Evolutionary conservation across 2,797 vertebrate genomes (phyloP).

Genomic region (Nasua narica): DNA sequence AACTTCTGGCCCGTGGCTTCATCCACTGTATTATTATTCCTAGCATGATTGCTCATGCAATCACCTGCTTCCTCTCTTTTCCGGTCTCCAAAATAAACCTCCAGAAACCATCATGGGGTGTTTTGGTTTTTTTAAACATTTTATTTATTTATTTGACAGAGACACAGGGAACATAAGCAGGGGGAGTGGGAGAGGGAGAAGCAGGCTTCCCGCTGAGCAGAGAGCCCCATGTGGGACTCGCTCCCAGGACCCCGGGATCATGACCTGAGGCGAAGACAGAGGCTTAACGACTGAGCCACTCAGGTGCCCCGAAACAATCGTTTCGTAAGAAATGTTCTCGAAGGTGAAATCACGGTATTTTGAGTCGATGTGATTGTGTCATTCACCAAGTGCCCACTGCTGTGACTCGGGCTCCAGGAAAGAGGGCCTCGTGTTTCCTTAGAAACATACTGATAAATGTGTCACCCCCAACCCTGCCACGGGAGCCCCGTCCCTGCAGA

Average conservation of each 20-base stretch:
- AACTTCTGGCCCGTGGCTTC: rapidly evolving
- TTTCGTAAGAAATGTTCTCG: not conserved
- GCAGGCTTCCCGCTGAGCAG: too few species aligned
- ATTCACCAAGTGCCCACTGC: rapidly evolving
- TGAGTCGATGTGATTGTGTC: not conserved
- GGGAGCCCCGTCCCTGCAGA: not conserved
- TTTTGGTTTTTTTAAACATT: too few species aligned
- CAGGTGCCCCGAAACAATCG: too few species aligned
- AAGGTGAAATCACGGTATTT: not conserved
- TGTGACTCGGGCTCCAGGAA: rapidly evolving
- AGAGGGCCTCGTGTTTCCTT: rapidly evolving
- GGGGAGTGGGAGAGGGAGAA: too few species aligned
- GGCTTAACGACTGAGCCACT: too few species aligned
- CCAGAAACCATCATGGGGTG: not conserved
- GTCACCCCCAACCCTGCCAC: rapidly evolving
- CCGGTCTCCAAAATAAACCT: not conserved
- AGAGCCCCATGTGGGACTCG: too few species aligned
- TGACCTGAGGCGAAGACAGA: too few species aligned
- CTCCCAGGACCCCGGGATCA: too few species aligned
- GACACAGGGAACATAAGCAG: too few species aligned
- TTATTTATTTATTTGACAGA: too few species aligned
- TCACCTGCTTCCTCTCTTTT: not conserved
- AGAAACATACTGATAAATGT: not conserved
- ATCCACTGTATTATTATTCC: rapidly evolving
- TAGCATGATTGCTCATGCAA: not conserved